Evolutionary conservation across 2,797 vertebrate genomes (phyloP).

Genomic region (Syncerus caffer): DNA sequence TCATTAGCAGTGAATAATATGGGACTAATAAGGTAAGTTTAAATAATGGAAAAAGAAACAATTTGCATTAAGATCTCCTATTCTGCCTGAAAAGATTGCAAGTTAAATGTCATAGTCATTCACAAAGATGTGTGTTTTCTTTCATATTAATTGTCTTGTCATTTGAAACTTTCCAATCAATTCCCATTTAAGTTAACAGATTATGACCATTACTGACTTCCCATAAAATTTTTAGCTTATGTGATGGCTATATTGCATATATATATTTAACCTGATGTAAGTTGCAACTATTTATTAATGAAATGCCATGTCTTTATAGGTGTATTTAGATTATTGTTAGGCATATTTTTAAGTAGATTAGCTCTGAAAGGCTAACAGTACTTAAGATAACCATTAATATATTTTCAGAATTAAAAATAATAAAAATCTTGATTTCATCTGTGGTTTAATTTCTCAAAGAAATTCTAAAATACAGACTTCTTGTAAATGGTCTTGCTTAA

Average conservation of each 20-base stretch:
- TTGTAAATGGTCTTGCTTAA: neutral
- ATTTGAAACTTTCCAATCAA: neutral
- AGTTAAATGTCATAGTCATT: neutral
- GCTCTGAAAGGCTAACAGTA: neutral
- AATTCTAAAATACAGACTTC: neutral
- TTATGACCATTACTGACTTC: neutral
- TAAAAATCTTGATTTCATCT: neutral
- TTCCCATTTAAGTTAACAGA: neutral
- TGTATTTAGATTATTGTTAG: neutral
- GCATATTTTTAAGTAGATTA: neutral
- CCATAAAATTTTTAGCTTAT: neutral
- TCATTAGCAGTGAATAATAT: neutral
- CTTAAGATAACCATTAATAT: neutral
- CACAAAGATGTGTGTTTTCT: neutral
- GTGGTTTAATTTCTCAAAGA: neutral
- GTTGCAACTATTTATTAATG: neutral
- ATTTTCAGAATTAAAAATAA: neutral
- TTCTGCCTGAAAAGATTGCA: neutral
- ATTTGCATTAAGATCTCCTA: neutral
- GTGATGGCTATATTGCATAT: neutral
- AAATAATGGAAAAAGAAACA: neutral
- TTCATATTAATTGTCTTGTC: neutral
- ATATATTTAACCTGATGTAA: neutral
- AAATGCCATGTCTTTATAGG: neutral
- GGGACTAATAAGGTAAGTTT: neutral